Conservation (phyloP, 2,888 invertebrate species). For the Rhamphomyia laevipes region DNA sequence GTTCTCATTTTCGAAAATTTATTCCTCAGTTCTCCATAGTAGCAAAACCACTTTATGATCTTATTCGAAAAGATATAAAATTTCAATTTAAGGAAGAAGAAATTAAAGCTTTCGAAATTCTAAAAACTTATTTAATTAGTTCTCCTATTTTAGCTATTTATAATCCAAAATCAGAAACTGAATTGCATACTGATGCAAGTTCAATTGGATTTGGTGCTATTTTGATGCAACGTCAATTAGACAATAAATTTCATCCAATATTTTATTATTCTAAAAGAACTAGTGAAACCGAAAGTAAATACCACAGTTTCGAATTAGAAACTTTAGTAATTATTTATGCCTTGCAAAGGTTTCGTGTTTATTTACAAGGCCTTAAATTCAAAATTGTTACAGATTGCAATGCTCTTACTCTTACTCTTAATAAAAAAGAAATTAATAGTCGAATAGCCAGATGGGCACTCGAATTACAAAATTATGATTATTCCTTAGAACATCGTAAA, state of each 20-base stretch:
- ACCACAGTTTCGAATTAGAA: neutral
- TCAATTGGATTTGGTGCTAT: slow-evolving; percentile 18
- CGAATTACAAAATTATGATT: neutral
- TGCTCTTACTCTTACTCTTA: neutral
- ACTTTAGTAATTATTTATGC: neutral
- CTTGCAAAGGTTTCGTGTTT: neutral
- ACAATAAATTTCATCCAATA: neutral
- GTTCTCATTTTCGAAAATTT: slow-evolving; percentile 6
- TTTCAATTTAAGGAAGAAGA: neutral
- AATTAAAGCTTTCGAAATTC: no score
- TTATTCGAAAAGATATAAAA: neutral
- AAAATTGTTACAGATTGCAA: neutral
- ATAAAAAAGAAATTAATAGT: slow-evolving; percentile 8
- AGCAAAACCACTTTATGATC: slow-evolving; percentile 5
- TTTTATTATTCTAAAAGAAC: neutral
- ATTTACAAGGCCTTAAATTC: neutral
- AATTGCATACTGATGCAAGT: slow-evolving; percentile 6
- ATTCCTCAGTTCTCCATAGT: slow-evolving; percentile 3
- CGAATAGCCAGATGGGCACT: slow-evolving; percentile 17
- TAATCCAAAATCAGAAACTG: neutral
- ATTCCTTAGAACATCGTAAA: neutral
- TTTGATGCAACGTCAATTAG: slow-evolving; percentile 14
- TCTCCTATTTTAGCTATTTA: neutral
- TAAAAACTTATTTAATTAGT: neutral
- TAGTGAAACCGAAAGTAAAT: neutral